Percentiles rank a stretch among this genome's conserved stretches.
phyloP scores from a whole-genome alignment of 2,797 vertebrate genomes.

The Clarias fuscus region DNA sequence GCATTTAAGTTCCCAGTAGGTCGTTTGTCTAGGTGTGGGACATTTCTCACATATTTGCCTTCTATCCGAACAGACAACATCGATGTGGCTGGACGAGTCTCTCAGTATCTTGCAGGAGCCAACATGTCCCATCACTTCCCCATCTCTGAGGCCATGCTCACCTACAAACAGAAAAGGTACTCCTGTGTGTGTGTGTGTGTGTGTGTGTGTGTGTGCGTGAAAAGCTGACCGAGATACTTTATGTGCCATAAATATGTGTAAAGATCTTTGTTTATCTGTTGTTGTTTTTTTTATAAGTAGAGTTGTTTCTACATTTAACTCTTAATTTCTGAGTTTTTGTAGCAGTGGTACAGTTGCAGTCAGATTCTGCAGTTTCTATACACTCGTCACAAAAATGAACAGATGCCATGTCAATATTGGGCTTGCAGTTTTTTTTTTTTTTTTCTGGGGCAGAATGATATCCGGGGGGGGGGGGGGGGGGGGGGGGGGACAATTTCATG shows the following conservation, averaged over 20 bases:
- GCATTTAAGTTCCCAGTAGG: background rate
- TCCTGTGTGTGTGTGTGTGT: constrained; percentile 27
- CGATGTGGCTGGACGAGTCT: constrained; percentile 76
- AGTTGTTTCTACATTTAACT: background rate
- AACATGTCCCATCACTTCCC: constrained; percentile 81
- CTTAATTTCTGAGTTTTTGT: background rate
- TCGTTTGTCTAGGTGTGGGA: background rate
- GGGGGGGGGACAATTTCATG: too few species aligned
- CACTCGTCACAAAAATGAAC: too few species aligned
- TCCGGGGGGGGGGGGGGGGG: fast-evolving
- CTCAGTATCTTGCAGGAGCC: constrained; percentile 79
- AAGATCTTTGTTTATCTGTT: constrained; percentile 2
- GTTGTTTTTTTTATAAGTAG: background rate
- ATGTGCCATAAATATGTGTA: constrained; percentile 15
- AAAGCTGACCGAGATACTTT: background rate
- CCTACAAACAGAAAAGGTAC: constrained; percentile 86
- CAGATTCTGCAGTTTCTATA: too few species aligned
- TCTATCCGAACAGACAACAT: constrained; percentile 71
- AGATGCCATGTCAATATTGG: too few species aligned
- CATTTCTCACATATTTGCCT: background rate
- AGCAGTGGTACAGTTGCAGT: too few species aligned
- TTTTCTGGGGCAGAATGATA: too few species aligned
- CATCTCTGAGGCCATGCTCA: constrained; percentile 85
- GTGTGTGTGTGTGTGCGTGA: background rate
- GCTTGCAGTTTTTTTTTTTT: too few species aligned